Evolutionary conservation across 2,797 vertebrate genomes (phyloP), one percentile per base, ranked within the genome.

Genomic region (Amblyraja radiata): DNA sequence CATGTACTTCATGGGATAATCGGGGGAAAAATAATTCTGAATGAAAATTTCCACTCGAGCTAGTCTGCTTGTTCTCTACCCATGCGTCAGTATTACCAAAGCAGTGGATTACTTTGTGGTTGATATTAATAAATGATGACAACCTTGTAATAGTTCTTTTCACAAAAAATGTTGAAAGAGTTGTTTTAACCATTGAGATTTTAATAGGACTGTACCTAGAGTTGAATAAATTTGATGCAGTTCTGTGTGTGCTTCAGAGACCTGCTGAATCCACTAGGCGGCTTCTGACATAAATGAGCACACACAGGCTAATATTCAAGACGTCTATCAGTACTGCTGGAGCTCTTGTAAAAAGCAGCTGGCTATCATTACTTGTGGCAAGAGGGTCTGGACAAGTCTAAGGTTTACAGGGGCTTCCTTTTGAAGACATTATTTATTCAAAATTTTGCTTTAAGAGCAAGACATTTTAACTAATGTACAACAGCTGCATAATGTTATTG

Each of bases 181-280:
- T 95, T 95, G 96, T 95, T 91, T 94, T 32, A n/a, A 3, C 16
- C 63, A 95, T 98, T 96, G 97, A 98, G 98, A 96, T 97, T 98
- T 97, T 96, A 98, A 97, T 95, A 97, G 96, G 96, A 95, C 96
- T 96, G 95, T 96, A 96, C 94, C 96, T 96, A 94, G 96, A 95
- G 96, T 96, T 96, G 96, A 97, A 97, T 97, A 97, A 96, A 97
- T 96, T 96, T 94, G 93, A 95, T 81, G 95, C 94, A 94, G 94
- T 95, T 95, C 95, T 94, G 95, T 94, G 96, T 95, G 96, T 95
- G 95, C 95, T 96, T 96, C 94, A 94, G 95, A 95, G 95, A 95
- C 95, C 92, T 95, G 94, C 96, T 94, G 94, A 94, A 95, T 94
- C 96, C 95, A 94, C 95, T 94, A 95, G 94, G 95, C 95, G 95